phyloP scores from a whole-genome alignment of 2,113 vertebrate species.

The Meriones unguiculatus region DNA sequence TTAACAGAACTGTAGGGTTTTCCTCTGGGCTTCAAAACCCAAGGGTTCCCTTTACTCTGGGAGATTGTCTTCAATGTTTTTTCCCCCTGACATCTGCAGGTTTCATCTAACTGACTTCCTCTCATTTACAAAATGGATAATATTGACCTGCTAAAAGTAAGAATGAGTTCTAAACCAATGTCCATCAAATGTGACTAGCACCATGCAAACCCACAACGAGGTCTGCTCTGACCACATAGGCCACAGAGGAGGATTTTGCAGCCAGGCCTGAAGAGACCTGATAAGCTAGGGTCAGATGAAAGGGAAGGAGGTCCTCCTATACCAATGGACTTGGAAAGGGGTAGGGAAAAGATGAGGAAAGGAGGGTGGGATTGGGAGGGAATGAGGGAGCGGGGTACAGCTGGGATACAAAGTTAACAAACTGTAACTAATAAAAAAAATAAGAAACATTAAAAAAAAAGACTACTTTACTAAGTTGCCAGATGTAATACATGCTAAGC shows the following conservation, averaged over 20 bases:
- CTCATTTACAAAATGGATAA: slow-evolving; percentile 42
- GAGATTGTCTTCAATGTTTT: neutral
- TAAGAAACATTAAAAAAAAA: too few relatives aligned
- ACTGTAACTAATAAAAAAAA: too few relatives aligned
- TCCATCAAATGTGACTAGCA: neutral
- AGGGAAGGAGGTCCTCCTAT: too few relatives aligned
- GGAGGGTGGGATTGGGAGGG: too few relatives aligned
- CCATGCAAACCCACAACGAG: neutral
- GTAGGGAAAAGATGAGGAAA: too few relatives aligned
- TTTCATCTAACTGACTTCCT: slow-evolving; percentile 5
- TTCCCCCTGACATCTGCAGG: slow-evolving; percentile 28
- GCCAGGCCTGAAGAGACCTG: too few relatives aligned
- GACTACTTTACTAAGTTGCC: neutral
- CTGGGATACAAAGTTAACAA: too few relatives aligned
- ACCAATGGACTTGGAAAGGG: too few relatives aligned
- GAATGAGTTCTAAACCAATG: neutral
- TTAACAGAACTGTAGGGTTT: slow-evolving; percentile 22
- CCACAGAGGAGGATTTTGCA: too few relatives aligned
- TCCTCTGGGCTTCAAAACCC: slow-evolving; percentile 26
- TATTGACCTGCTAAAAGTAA: slow-evolving; percentile 13
- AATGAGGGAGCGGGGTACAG: too few relatives aligned
- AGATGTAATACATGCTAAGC: too few relatives aligned
- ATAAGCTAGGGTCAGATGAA: too few relatives aligned
- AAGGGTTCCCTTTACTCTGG: neutral
- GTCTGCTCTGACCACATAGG: neutral